Percentiles rank a stretch among this genome's conserved stretches.
Conservation (phyloP, 37 sponge, comb jelly and placozoan genomes). For the Beroe ovata region DNA sequence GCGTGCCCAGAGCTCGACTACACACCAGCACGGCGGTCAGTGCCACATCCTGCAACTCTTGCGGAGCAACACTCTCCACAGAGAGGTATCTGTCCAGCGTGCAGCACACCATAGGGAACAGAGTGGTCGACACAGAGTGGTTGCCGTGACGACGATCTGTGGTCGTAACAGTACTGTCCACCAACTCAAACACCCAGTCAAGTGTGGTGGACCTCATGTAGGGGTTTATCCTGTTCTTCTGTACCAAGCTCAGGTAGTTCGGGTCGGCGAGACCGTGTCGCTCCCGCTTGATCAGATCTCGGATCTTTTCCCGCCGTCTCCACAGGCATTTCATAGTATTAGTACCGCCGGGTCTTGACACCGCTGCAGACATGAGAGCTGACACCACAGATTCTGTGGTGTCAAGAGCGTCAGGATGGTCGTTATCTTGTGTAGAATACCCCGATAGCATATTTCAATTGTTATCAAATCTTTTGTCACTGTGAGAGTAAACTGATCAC, state of each 20-base stretch:
- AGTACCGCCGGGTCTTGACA: too few relatives aligned
- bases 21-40: neutral
- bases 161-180: neutral
- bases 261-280: slow-evolving; percentile 26
- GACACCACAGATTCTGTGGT: too few relatives aligned
- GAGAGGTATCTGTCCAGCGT: slow-evolving; percentile 36
- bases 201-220: neutral
- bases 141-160: too few relatives aligned
- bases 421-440: too few relatives aligned
- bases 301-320: neutral
- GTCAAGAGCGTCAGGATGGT: too few relatives aligned
- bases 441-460: too few relatives aligned
- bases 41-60: slow-evolving; percentile 6
- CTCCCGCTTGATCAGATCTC: neutral
- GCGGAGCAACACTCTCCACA: neutral
- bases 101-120: slow-evolving; percentile 4
- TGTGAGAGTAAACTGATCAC: too few relatives aligned
- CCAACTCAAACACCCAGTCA: slow-evolving; percentile 20
- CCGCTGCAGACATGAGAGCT: too few relatives aligned
- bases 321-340: neutral
- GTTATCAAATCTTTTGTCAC: too few relatives aligned
- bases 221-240: neutral
- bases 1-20: neutral
- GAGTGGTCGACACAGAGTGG: neutral
- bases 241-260: slow-evolving; percentile 1